phyloP scores from a whole-genome alignment of 2,888 invertebrate species.

The Chloroclystis v-ata region DNA sequence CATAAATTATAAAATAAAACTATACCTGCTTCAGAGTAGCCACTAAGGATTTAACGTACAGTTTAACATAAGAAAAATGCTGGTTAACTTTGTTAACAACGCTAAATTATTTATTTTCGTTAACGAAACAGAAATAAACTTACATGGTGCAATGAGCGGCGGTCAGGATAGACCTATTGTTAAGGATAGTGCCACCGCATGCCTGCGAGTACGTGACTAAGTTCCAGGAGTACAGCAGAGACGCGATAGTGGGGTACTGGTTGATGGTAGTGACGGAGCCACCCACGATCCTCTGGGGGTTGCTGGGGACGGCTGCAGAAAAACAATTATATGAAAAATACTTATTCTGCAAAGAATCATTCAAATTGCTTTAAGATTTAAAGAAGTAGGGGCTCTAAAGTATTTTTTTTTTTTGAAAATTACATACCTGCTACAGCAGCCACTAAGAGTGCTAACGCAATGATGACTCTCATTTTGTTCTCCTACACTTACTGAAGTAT shows the following conservation, averaged over 20 bases:
- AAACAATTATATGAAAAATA: neutral
- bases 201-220: slow-evolving; percentile 31
- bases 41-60: too few species aligned
- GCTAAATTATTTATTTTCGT: neutral
- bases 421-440: slow-evolving; percentile 17
- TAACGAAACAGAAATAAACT: slow-evolving; percentile 24
- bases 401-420: neutral
- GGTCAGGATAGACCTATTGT: slow-evolving; percentile 37
- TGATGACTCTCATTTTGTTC: slow-evolving; percentile 6
- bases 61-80: neutral
- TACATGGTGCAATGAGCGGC: slow-evolving; percentile 42
- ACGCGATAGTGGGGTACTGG: slow-evolving; percentile 38
- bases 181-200: slow-evolving; percentile 45
- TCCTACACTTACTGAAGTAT: neutral
- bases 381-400: too few species aligned
- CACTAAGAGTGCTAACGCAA: slow-evolving; percentile 9
- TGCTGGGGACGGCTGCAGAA: slow-evolving; percentile 20
- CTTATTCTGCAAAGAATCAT: neutral
- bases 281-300: slow-evolving; percentile 43
- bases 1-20: too few species aligned
- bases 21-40: too few species aligned
- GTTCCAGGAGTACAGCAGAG: slow-evolving; percentile 32
- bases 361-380: too few species aligned
- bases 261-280: slow-evolving; percentile 39
- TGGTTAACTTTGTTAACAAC: neutral